These are phyloP conservation scores for Synanceia verrucosa DNA, from an alignment of 2,797 vertebrate genomes.

Conservation along the genomic window DNA sequence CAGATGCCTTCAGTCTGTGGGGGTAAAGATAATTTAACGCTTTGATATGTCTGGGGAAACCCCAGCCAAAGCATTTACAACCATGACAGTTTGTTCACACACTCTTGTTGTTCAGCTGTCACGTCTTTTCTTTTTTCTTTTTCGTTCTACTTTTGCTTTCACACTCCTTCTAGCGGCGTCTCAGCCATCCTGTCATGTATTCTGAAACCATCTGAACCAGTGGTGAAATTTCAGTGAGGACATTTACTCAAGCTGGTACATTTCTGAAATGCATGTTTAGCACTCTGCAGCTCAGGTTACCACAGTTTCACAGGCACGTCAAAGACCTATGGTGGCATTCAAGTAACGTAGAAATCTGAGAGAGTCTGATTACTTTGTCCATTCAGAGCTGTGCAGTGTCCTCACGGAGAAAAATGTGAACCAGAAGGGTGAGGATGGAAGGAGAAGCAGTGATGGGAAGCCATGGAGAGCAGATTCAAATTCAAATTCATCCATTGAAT, in stretches of 20 bases:
- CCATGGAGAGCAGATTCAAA: too few species aligned
- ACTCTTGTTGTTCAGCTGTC: conserved; percentile 2
- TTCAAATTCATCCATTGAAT: too few species aligned
- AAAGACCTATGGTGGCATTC: too few species aligned
- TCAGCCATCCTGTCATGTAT: background rate
- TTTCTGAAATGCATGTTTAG: background rate
- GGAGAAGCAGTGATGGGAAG: background rate
- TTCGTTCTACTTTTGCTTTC: background rate
- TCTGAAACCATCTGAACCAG: background rate
- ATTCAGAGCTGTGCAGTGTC: too few species aligned
- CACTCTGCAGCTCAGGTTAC: too few species aligned
- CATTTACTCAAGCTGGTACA: background rate
- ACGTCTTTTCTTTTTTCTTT: background rate
- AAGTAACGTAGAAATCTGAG: too few species aligned
- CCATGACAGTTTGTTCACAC: conserved; percentile 20
- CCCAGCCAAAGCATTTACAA: conserved; percentile 16
- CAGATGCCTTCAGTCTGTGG: conserved; percentile 11
- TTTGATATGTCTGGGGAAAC: conserved; percentile 26
- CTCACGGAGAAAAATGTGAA: background rate
- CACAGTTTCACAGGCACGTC: too few species aligned
- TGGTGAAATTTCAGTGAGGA: background rate
- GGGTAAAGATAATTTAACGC: conserved; percentile 5
- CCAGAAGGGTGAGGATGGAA: background rate
- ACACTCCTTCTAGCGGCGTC: background rate
- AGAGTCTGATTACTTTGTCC: too few species aligned